phyloP scores from a whole-genome alignment of 2,797 vertebrate genomes.

The Adrianichthys oophorus region DNA sequence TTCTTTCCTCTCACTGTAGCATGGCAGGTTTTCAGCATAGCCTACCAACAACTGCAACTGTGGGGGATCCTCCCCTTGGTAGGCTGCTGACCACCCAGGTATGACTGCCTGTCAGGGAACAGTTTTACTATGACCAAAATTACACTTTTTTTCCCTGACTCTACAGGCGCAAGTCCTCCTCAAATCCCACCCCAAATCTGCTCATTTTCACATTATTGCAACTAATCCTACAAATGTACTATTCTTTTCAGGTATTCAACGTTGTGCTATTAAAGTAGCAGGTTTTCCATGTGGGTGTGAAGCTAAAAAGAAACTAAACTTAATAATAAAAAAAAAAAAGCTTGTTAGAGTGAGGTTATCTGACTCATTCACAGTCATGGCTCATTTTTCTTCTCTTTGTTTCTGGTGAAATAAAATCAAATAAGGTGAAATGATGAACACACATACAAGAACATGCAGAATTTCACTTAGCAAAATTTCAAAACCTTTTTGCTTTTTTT shows the following conservation, averaged over 20 bases:
- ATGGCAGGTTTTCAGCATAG: constrained; percentile 70
- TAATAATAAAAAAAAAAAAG: constrained; percentile 28
- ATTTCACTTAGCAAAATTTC: constrained; percentile 21
- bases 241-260: neutral
- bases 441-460: constrained; percentile 29
- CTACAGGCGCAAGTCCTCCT: constrained; percentile 35
- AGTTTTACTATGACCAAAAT: constrained; percentile 69
- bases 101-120: constrained; percentile 77
- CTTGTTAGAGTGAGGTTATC: constrained; percentile 13
- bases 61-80: constrained; percentile 60
- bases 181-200: constrained; percentile 41
- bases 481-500: constrained; percentile 6
- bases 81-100: constrained; percentile 72
- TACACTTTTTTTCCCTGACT: constrained; percentile 57
- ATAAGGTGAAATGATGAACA: constrained; percentile 48
- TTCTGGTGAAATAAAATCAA: constrained; percentile 18
- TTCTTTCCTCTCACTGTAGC: constrained; percentile 66
- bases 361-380: constrained; percentile 10
- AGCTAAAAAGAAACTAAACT: constrained; percentile 12
- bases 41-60: constrained; percentile 74
- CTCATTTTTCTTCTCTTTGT: constrained; percentile 2
- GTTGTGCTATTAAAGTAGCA: constrained; percentile 6
- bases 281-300: constrained; percentile 10
- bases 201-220: constrained; percentile 14
- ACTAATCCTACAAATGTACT: constrained; percentile 4